phyloP scores from a whole-genome alignment of 2,797 vertebrate species.

The Hemitrygon akajei region DNA sequence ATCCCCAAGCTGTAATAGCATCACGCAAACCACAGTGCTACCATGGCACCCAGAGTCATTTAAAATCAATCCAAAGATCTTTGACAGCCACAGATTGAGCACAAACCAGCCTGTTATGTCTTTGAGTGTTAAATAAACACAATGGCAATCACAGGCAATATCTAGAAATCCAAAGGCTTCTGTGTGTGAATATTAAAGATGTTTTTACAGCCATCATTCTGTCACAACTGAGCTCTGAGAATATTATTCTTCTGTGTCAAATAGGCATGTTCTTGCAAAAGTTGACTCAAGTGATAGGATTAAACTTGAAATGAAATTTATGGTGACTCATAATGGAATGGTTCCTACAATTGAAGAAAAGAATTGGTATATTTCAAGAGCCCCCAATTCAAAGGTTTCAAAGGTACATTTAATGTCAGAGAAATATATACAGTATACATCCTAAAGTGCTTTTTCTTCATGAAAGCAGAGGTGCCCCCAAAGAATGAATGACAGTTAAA shows the following conservation, averaged over 20 bases:
- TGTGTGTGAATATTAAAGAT: neutral
- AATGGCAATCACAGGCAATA: no score
- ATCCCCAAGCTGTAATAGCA: no score
- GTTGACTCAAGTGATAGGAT: neutral
- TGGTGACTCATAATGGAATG: neutral
- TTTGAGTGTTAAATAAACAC: neutral
- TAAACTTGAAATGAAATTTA: neutral
- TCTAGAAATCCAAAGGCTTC: neutral
- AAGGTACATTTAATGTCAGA: no score
- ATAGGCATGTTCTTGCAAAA: neutral
- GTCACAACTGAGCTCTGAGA: neutral
- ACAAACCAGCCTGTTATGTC: neutral
- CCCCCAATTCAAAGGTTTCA: no score
- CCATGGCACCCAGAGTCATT: no score
- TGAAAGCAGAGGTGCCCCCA: no score
- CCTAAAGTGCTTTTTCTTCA: no score
- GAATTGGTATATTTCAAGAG: neutral
- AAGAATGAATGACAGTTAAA: no score
- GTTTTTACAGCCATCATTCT: neutral
- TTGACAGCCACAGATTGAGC: no score
- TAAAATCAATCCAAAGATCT: no score
- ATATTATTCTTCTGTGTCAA: neutral
- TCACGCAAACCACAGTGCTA: no score
- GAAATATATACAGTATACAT: no score
- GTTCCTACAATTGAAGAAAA: neutral